A percentile compares a stretch with the other conserved stretches of the same genome.
Conservation (phyloP, 2,113 vertebrate genomes). For the Lepus americanus region DNA sequence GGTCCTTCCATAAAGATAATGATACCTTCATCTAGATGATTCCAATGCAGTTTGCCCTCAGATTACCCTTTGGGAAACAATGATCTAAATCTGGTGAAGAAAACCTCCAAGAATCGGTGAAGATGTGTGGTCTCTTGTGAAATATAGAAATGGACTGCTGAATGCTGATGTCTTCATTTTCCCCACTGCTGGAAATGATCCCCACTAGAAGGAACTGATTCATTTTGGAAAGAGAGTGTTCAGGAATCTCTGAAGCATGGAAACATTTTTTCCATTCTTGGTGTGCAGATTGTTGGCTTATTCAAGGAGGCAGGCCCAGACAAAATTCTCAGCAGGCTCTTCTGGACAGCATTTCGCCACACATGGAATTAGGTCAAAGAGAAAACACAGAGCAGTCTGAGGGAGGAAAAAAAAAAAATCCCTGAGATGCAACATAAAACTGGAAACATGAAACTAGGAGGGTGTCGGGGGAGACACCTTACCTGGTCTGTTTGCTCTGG, state of each 20-base stretch:
- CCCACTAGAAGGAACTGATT: background rate
- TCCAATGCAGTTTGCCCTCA: background rate
- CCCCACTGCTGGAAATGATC: background rate
- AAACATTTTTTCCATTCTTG: slow-evolving; percentile 67
- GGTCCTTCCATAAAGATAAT: background rate
- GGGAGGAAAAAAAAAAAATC: background rate
- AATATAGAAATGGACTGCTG: slow-evolving; percentile 8
- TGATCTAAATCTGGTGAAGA: background rate
- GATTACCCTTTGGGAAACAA: background rate
- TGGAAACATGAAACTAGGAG: background rate
- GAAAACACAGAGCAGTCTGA: slow-evolving; percentile 47
- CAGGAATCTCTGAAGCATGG: slow-evolving; percentile 34
- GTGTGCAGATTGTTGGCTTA: slow-evolving; percentile 25
- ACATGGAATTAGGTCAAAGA: slow-evolving; percentile 64
- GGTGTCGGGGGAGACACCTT: fast-evolving
- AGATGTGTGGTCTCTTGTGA: background rate
- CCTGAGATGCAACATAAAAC: background rate
- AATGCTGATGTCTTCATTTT: slow-evolving; percentile 19
- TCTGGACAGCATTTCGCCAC: slow-evolving; percentile 51
- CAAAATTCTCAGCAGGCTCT: slow-evolving; percentile 57
- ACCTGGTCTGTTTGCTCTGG: background rate
- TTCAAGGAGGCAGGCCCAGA: slow-evolving; percentile 48
- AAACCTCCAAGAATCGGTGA: slow-evolving; percentile 6
- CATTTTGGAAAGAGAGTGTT: background rate
- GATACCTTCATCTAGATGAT: background rate